phyloP scores from a whole-genome alignment of 2,113 vertebrate genomes.

The Ardeotis arabs region DNA sequence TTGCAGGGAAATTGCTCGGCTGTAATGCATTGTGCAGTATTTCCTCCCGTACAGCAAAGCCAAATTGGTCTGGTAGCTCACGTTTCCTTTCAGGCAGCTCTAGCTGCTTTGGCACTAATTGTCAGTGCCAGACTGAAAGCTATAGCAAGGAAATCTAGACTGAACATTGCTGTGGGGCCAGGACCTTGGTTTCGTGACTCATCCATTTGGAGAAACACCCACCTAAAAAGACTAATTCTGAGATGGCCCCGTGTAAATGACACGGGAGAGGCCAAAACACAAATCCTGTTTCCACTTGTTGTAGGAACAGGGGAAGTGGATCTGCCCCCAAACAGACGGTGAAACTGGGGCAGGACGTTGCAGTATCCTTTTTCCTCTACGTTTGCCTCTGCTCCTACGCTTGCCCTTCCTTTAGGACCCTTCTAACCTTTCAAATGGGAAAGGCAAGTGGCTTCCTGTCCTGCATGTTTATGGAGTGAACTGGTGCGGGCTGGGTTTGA shows the following conservation, averaged over 20 bases:
- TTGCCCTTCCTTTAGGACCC: conserved; percentile 65
- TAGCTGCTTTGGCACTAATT: conserved; percentile 13
- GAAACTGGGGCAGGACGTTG: conserved; percentile 50
- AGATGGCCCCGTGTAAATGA: not conserved
- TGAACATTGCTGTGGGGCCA: conserved; percentile 17
- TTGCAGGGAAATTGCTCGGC: not conserved
- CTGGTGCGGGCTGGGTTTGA: conserved; percentile 23
- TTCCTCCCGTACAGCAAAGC: conserved; percentile 11
- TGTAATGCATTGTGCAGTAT: not conserved
- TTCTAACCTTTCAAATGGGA: conserved; percentile 62
- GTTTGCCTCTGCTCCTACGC: conserved; percentile 50
- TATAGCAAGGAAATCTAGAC: conserved; percentile 34
- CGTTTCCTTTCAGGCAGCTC: conserved; percentile 11
- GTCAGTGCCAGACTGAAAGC: not conserved
- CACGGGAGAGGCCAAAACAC: conserved; percentile 11
- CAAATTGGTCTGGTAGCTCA: not conserved
- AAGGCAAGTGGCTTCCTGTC: conserved; percentile 65
- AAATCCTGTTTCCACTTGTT: conserved; percentile 63
- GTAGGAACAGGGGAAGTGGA: conserved; percentile 61
- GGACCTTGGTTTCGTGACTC: conserved; percentile 51
- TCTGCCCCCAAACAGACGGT: not conserved
- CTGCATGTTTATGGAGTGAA: conserved; percentile 40
- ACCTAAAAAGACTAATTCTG: not conserved
- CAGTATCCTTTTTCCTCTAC: conserved; percentile 69
- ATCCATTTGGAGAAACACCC: conserved; percentile 12